Evolutionary conservation across 1,140 invertebrate species (phyloP).

Genomic region (Delia radicum): DNA sequence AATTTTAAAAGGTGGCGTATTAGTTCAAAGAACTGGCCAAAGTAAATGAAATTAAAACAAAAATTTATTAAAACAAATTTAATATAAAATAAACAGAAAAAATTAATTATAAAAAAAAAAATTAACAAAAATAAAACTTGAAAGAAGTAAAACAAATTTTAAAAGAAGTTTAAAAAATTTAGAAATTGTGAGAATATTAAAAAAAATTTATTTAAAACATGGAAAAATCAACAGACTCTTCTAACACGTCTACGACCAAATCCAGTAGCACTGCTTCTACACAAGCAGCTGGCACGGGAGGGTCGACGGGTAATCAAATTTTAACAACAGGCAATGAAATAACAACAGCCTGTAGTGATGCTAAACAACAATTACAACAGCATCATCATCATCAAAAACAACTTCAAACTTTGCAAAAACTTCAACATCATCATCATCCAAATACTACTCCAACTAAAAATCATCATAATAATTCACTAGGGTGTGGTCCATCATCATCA

Average conservation of each 20-base stretch:
- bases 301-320: no score
- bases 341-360: neutral
- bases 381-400: neutral
- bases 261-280: neutral
- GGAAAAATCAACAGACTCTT: conserved; percentile 28
- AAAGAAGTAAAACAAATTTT: neutral
- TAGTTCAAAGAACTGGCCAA: no score
- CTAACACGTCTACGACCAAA: neutral
- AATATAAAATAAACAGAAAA: no score
- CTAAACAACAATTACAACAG: neutral
- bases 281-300: neutral
- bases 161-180: neutral
- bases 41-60: no score
- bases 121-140: neutral
- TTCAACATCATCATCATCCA: neutral
- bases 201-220: conserved; percentile 14
- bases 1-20: neutral
- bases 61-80: no score
- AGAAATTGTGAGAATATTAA: neutral
- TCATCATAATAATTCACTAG: conserved; percentile 16
- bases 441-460: conserved; percentile 11
- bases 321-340: neutral
- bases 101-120: neutral
- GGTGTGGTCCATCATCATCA: conserved; percentile 25
- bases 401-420: neutral